phyloP scores from a whole-genome alignment of 1,140 invertebrate genomes.

The Lucilia sericata region DNA sequence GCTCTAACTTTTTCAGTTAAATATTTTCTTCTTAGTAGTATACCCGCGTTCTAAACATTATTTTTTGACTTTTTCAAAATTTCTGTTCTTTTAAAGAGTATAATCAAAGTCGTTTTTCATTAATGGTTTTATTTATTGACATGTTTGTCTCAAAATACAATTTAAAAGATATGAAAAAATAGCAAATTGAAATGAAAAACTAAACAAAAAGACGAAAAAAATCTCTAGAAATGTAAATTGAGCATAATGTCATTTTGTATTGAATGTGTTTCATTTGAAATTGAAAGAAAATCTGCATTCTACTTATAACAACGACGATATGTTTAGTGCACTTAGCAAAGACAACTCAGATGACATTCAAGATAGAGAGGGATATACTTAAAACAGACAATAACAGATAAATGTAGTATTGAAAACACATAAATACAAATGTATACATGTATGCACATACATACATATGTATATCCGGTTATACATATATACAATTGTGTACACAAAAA shows the following conservation, averaged over 20 bases:
- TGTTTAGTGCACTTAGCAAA: slow-evolving; percentile 20
- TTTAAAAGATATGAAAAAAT: neutral
- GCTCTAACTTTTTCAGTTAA: too few species aligned
- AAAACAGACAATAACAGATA: slow-evolving; percentile 8
- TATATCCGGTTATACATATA: too few species aligned
- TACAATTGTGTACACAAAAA: too few species aligned
- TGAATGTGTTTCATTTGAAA: neutral
- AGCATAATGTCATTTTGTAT: slow-evolving; percentile 1
- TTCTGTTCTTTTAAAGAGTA: neutral
- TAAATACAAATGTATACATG: neutral
- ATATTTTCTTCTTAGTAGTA: too few species aligned
- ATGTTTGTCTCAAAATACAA: neutral
- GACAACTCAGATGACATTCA: slow-evolving; percentile 9
- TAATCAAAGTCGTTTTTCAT: too few species aligned
- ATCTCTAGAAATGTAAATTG: neutral
- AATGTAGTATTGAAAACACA: neutral
- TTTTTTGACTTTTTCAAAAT: neutral
- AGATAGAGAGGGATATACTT: neutral
- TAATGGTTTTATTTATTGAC: too few species aligned
- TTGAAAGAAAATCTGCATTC: neutral
- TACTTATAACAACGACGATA: neutral
- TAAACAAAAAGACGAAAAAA: neutral
- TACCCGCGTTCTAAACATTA: too few species aligned
- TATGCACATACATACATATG: neutral
- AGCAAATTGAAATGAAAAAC: neutral